phyloP scores from a whole-genome alignment of 2,113 vertebrate species.

The Puffinus mauretanicus region DNA sequence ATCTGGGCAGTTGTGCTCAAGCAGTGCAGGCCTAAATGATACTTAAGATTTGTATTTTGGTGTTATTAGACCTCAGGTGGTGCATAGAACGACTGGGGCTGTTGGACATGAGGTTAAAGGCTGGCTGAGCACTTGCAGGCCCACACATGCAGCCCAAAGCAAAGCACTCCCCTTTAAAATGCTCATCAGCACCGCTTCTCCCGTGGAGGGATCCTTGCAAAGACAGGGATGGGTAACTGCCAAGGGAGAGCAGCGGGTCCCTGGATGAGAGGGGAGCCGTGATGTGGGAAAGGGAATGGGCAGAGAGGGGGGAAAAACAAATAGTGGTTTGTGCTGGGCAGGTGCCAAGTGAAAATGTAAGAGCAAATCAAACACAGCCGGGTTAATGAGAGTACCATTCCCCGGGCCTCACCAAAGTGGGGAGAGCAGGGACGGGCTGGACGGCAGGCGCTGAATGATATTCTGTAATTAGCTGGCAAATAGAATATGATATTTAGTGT shows the following conservation, averaged over 20 bases:
- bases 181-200: not conserved
- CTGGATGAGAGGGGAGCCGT: not conserved
- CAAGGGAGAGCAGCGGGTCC: not conserved
- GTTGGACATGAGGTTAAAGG: not conserved
- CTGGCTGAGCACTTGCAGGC: not conserved
- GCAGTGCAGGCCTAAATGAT: not conserved
- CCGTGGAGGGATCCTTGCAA: not conserved
- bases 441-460: slow-evolving; percentile 8
- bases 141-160: not conserved
- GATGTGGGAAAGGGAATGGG: not conserved
- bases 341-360: not conserved
- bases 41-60: not conserved
- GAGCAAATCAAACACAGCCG: not conserved
- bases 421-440: not conserved
- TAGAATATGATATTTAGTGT: slow-evolving; percentile 60
- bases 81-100: not conserved
- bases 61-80: not conserved
- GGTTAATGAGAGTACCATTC: slow-evolving; percentile 36
- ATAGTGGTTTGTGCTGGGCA: not conserved
- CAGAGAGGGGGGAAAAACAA: not conserved
- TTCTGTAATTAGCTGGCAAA: slow-evolving; percentile 69
- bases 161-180: not conserved
- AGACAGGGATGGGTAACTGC: not conserved
- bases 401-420: not conserved
- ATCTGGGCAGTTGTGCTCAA: not conserved